phyloP scores from a whole-genome alignment of 1,140 invertebrate species.

The Calliphora vicina region DNA sequence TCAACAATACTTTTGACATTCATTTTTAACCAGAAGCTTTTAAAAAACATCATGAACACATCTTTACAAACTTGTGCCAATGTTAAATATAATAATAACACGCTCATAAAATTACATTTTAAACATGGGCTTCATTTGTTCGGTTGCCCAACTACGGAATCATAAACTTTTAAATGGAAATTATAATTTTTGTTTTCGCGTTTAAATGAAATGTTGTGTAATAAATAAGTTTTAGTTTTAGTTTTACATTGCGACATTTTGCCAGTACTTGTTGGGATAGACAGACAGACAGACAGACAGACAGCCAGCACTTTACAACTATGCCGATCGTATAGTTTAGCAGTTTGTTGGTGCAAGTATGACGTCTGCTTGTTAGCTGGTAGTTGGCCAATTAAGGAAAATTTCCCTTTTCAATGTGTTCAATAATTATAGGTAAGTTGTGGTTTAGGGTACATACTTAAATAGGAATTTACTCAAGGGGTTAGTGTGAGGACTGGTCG shows the following conservation, averaged over 20 bases:
- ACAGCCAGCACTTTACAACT: too few species aligned
- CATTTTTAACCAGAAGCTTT: conserved; percentile 13
- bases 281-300: too few species aligned
- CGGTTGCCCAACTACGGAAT: neutral
- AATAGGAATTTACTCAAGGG: too few species aligned
- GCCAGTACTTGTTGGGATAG: too few species aligned
- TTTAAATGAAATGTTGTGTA: conserved; percentile 34
- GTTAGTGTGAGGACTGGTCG: too few species aligned
- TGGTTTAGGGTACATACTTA: too few species aligned
- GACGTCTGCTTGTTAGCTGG: neutral
- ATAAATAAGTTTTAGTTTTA: conserved; percentile 19
- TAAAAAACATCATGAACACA: neutral
- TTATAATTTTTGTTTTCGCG: neutral
- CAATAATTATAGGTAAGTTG: neutral
- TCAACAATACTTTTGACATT: neutral
- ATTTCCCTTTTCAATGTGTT: conserved; percentile 4
- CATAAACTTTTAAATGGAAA: neutral
- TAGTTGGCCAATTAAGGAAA: conserved; percentile 24
- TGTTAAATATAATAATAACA: too few species aligned
- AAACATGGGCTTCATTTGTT: neutral
- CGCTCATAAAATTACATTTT: too few species aligned
- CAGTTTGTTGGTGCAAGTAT: neutral
- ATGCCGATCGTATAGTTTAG: conserved; percentile 6
- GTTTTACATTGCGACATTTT: too few species aligned
- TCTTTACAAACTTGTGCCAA: neutral